Evolutionary conservation across 1,140 invertebrate genomes (phyloP), one percentile per base, ranked within the genome.

Genomic region (Xylocopa sonorina): DNA sequence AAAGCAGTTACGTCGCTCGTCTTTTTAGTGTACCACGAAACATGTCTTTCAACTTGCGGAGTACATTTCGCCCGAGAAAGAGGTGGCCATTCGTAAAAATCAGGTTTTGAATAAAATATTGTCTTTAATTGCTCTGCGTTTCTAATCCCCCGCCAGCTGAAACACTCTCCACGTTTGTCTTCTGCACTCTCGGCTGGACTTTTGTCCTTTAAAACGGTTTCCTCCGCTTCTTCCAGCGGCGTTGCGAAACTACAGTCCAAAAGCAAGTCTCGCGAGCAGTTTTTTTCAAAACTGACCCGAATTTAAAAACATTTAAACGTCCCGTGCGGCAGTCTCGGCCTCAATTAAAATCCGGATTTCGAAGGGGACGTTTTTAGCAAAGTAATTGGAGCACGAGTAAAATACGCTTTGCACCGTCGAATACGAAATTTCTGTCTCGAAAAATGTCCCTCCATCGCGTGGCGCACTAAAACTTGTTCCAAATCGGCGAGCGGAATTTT

Each of bases 331-430:
- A n/a, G 7, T 68, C 21, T 12, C 14, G 0, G 34, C 29, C n/a
- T n/a, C 46, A 68, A 68, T 68, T 68, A 68, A 68, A 68, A 67
- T 10, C 64, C 21, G 14, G 48, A 51, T 34, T 51, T 67, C 62
- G 62, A 43, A 41, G n/a, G 9, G 6, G 14, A 4, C 14, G 14
- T 27, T 38, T 62, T 24, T 34, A n/a, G 21, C 58, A 18, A 18
- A 7, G 21, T 16, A 41, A 62, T 9, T 16, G 34, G 29, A 62
- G 29, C 34, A 9, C n/a, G 62, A 24, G 29, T 14, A 18, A 34
- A 53, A 24, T 34, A 68, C 29, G 5, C 12, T 58, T 63, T 41
- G 4, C n/a, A 14, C 10, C 43, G n/a, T 24, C 60, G 60, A 63
- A 63, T 29, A 29, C n/a, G 9, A 32, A 67, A 24, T 50, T 50